A percentile compares a stretch with the other conserved stretches of the same genome.
These are phyloP conservation scores for Parapsyche elsis DNA, from an alignment of 1,140 invertebrate species.

Conservation along the genomic window DNA sequence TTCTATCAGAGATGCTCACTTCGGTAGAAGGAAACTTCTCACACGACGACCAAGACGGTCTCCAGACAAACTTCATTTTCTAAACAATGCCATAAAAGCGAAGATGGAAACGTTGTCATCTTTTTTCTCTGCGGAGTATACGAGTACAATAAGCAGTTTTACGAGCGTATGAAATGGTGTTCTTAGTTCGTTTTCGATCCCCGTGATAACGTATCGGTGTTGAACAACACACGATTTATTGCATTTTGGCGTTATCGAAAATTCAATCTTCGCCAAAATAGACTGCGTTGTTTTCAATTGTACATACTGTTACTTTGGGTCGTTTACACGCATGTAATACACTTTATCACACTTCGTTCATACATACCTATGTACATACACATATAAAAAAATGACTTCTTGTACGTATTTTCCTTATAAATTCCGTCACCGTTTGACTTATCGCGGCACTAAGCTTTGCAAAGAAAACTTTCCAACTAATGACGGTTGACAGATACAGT, in stretches of 20 bases:
- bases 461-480: no score
- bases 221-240: no score
- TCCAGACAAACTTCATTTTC: conserved; percentile 10
- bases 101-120: not conserved
- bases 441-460: no score
- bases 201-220: no score
- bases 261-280: not conserved
- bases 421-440: no score
- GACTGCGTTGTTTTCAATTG: no score
- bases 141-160: conserved; percentile 18
- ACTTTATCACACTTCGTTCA: not conserved
- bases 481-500: no score
- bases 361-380: not conserved
- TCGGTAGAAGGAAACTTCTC: not conserved
- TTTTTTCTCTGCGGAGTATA: not conserved
- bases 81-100: conserved; percentile 13
- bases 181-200: not conserved
- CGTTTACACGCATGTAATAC: no score
- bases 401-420: no score
- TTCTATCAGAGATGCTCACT: no score
- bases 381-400: not conserved
- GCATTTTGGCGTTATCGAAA: not conserved
- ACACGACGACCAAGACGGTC: not conserved
- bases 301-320: no score
- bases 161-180: not conserved